Percentiles rank a stretch among this genome's conserved stretches.
Conservation (phyloP, 2,797 vertebrate genomes). For the Rhinogobio ventralis region DNA sequence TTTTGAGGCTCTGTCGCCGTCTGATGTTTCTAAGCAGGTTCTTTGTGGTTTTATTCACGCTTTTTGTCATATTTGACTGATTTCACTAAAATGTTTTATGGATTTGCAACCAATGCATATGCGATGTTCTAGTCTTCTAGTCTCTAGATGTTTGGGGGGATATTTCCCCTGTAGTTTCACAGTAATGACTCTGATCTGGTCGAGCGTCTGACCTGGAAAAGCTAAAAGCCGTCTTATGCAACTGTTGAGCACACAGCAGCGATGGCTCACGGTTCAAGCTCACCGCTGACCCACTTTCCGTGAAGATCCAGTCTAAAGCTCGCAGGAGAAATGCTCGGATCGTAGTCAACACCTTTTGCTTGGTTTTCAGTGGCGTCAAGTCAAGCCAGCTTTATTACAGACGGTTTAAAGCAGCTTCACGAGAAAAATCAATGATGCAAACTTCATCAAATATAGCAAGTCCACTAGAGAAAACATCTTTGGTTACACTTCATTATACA, state of each 20-base stretch:
- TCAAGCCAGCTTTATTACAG: background rate
- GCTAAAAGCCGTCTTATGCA: slow-evolving; percentile 61
- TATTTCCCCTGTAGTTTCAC: slow-evolving; percentile 25
- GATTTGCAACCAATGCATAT: background rate
- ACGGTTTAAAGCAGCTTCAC: background rate
- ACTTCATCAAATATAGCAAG: background rate
- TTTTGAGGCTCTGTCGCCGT: slow-evolving; percentile 68
- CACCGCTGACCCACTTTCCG: slow-evolving; percentile 55
- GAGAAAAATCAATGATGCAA: background rate
- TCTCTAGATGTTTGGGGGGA: background rate
- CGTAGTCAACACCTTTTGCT: background rate
- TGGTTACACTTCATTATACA: too few relatives aligned
- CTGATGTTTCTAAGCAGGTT: slow-evolving; percentile 64
- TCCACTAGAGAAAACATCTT: background rate
- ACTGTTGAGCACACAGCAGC: slow-evolving; percentile 44
- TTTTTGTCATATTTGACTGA: background rate
- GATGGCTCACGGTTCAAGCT: slow-evolving; percentile 55
- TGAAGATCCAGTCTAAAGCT: slow-evolving; percentile 33
- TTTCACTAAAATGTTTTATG: background rate
- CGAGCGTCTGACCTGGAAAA: slow-evolving; percentile 57
- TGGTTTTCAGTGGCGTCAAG: background rate
- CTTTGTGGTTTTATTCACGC: background rate
- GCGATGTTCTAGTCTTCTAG: slow-evolving; percentile 29
- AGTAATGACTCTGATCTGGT: slow-evolving; percentile 45
- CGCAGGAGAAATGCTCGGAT: background rate